Base-by-base conservation (phyloP, 92 coral and sea anemone species). In the Montipora capitata region DNA sequence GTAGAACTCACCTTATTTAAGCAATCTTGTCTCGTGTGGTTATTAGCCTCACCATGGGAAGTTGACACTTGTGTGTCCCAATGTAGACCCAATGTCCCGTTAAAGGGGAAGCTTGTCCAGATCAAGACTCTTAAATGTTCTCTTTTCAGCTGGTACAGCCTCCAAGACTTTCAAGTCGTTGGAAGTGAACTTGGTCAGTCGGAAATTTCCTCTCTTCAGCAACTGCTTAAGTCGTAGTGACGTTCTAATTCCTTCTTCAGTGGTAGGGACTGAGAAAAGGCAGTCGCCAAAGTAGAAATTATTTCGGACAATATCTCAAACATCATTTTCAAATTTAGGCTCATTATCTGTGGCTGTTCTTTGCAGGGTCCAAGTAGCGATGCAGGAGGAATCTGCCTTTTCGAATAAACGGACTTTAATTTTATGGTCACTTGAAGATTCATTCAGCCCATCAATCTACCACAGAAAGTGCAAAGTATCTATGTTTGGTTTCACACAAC, bases 381-480 rank as follows among this genome's bases (percentile, higher is more conserved):
- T 52, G 67, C 87, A 90, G 3, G 84, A 90, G 13, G 93, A 90
- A 45, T 85, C 90, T 17, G 74, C 65, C 68, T 79, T 80, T 14
- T 83, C 94, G 39, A 90, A 90, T 20, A 85, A 72, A 68, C 85
- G 90, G 3, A 90, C 90, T 9, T 70, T 72, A 90, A 85, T 90
- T 61, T 62, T 85, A 57, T 90, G 83, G 13, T 90, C 93, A 49
- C 66, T 80, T 38, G 90, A 87, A 1, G 87, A 87, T 65, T 91
- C 72, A 40, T 76, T 74, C 18, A 72, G 11, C 41, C 78, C 71
- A 79, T 64, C 91, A 57, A 74, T 79, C 94, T 91, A 76, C 91
- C 91, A 85, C 16, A 91, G 62, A 56, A 91, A 91, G 7, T 79
- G 86, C 5, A 85, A 74, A 9, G 90, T 77, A 58, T 90, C 76